Evolutionary conservation across 2,888 invertebrate species (phyloP), one percentile per base, ranked within the genome.

Genomic region (Drosophila cracens): DNA sequence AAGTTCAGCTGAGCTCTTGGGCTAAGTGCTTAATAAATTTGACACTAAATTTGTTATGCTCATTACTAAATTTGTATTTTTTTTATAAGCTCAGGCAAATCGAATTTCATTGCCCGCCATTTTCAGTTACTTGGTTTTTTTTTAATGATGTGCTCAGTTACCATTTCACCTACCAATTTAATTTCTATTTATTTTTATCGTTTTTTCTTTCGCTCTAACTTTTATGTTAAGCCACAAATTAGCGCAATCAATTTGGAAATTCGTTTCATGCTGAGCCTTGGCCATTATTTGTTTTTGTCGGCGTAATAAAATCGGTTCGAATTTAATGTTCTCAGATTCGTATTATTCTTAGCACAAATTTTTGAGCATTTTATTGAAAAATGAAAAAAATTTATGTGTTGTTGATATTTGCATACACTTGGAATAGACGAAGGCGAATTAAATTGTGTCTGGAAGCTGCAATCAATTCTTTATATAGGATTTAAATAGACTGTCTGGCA

Each of bases 191-290:
- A 38, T 74, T 74, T 62, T 53, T 27, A 25, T 49, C 31, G 25
- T 54, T 8, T 34, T 57, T 13, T 27, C 25, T 25, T 36, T 25
- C 46, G 46, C 25, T 25, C 13, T 2, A 46, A 25, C 46, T 48
- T 62, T 36, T 36, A 40, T 72, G 63, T 48, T 64, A 58, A 52
- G 54, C 63, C 74, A 68, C 79, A 88, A 81, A 86, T 88, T 85
- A 86, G 75, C 81, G 54, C 63, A 88, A 86, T 85, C 73, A 85
- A 81, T 86, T 86, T 75, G 70, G 58, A 72, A 81, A 86, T 75
- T 79, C 67, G 60, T 76, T 75, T 73, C 40, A 58, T 65, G 77
- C 61, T 56, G 53, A 25, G 63, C 54, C 59, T 33, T 13, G 27
- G 67, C 65, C 66, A 59, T 58, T 79, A 29, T 56, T 43, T 49